Base-by-base conservation (phyloP, 2,113 vertebrate species). In the Grus americana region DNA sequence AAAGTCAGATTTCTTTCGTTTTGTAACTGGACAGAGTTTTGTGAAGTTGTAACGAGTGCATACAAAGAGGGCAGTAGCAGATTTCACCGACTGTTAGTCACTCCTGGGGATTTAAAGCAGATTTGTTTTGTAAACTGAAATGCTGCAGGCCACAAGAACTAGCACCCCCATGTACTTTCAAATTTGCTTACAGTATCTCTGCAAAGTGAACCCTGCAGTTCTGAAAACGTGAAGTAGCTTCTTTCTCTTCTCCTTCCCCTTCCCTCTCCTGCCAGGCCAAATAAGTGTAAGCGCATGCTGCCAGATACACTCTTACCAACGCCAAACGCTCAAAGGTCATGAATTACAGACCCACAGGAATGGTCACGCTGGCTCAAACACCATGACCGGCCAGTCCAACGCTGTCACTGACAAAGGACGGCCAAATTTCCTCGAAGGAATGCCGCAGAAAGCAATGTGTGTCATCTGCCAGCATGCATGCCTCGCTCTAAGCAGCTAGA, bases 271-370 rank as follows among this genome's bases (percentile, higher is more conserved):
- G 32, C 24, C 50, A 73, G 58, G n/a, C 46, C 55, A 92, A 19
- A 24, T 47, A 50, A 4, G 2, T 1, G 0, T 36, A 58, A 78
- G 30, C 1, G 1, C 15, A 26, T 18, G 12, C 32, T 79, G 73
- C 80, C 80, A 89, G 86, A 65, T 32, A 73, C 6, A 10, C 26
- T 32, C 32, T 68, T 22, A 71, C 15, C 67, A n/a, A 79, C 42
- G 68, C 42, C 89, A 95, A 87, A 59, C 55, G 47, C 57, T 84
- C 57, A 2, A 73, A 80, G n/a, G 47, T 59, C 13, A 36, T 34
- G 23, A 89, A 87, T 66, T 61, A 55, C 47, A 81, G 61, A 80
- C 44, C 26, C 44, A 54, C 34, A 68, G 75, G 38, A 95, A 71
- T 3, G 21, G 50, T 72, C 67, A 80, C 0, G 0, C 50, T 83